A percentile compares a stretch with the other conserved stretches of the same genome.
Conservation (phyloP, 2,113 vertebrate species). For the Barnardius zonarius region DNA sequence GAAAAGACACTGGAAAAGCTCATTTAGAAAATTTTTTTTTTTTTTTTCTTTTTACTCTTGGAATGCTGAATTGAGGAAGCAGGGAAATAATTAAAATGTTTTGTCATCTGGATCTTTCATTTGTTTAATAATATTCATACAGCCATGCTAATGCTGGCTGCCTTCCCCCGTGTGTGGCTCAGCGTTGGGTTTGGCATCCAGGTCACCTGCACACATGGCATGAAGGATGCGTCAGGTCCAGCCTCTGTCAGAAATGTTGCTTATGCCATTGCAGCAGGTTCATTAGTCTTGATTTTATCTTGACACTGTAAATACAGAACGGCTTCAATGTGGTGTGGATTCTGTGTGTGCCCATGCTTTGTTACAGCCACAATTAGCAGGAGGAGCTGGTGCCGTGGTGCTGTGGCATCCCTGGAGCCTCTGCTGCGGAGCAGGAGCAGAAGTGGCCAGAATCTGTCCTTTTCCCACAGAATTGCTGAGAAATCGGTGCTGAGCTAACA, state of each 20-base stretch:
- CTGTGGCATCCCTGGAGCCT: neutral
- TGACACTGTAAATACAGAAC: neutral
- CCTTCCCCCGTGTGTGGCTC: neutral
- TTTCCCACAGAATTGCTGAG: neutral
- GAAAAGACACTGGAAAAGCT: neutral
- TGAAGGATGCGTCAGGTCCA: neutral
- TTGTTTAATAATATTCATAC: neutral
- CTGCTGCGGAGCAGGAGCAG: neutral
- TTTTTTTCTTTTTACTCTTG: neutral
- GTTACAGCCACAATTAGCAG: neutral
- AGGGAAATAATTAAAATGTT: constrained; percentile 44
- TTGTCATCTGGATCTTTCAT: constrained; percentile 1
- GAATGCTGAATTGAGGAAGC: neutral
- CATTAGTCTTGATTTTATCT: constrained; percentile 38
- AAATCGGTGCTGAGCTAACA: neutral
- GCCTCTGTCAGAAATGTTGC: neutral
- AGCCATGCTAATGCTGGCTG: constrained; percentile 4
- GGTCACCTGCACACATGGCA: neutral
- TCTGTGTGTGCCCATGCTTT: neutral
- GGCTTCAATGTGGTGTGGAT: neutral
- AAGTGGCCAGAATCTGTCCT: neutral
- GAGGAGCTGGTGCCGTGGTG: neutral
- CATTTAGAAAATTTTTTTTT: accelerated
- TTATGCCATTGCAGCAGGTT: neutral
- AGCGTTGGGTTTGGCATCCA: constrained; percentile 2